Evolutionary conservation across 1,140 invertebrate species (phyloP).

Genomic region (Zaprionus capensis): DNA sequence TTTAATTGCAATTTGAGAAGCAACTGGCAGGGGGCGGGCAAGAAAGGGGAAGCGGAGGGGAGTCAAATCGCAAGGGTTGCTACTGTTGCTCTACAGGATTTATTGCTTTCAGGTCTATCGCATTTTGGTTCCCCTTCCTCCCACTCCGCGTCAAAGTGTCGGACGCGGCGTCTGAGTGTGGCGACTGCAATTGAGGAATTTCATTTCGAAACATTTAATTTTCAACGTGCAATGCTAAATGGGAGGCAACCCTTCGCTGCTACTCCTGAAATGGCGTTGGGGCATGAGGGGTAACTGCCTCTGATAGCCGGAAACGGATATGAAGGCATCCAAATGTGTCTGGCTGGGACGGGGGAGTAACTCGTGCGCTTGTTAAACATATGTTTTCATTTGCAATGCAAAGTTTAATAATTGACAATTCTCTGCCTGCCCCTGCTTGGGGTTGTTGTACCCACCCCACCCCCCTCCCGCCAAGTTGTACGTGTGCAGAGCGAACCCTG

Average conservation of each 20-base stretch:
- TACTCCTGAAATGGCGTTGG: background rate
- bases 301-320: constrained; percentile 80
- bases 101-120: constrained; percentile 79
- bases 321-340: constrained; percentile 56
- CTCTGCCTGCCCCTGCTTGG: constrained; percentile 13
- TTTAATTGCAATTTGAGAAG: constrained; percentile 83
- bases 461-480: background rate
- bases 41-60: background rate
- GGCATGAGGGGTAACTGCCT: constrained; percentile 24
- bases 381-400: constrained; percentile 82
- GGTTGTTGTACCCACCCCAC: constrained; percentile 1
- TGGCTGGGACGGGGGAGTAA: background rate
- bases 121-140: constrained; percentile 24
- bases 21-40: constrained; percentile 21
- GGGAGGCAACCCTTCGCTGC: constrained; percentile 43
- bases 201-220: constrained; percentile 83
- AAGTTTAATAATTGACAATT: constrained; percentile 81
- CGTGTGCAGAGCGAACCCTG: constrained; percentile 9
- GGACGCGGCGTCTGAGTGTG: constrained; percentile 56
- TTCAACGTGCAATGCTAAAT: constrained; percentile 68
- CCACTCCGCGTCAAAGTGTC: background rate
- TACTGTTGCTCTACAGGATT: constrained; percentile 57
- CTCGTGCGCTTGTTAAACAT: constrained; percentile 71
- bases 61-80: constrained; percentile 58
- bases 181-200: constrained; percentile 81